Base-by-base conservation (phyloP, 2,113 vertebrate species). In the Psettodes erumei region DNA sequence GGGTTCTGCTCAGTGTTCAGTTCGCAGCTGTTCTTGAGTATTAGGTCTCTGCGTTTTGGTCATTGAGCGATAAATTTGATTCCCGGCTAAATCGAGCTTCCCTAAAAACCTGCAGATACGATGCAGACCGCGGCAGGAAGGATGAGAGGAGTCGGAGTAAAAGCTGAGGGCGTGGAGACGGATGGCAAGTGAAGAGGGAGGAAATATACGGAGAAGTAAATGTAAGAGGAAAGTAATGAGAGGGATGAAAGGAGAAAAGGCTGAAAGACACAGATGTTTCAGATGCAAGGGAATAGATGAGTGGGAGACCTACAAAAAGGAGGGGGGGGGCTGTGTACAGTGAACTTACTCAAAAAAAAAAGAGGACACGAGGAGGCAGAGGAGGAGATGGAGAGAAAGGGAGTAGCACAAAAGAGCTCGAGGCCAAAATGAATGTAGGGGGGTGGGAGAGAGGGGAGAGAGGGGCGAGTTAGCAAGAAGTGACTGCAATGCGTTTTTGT, bases 201-300 rank as follows among this genome's bases (percentile, higher is more conserved):
- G 77, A 40, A 25, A 25, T 21, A 33, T 6, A 16, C 18, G 60
- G 5, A 75, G 50, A 56, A 61, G 8, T 28, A 7, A 19, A 64
- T 70, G 32, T 30, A 35, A 64, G 71, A 55, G 51, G 61, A 38
- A 82, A 42, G 71, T 37, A 58, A 56, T 48, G 55, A 47, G 53
- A 65, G 37, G 30, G 60, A 70, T 25, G 16, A 77, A 63, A 77
- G 50, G 50, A 65, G 21, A 1, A 64, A 58, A 71, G 66, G 23
- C 7, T 50, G 70, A 81, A 75, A 78, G 78, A 69, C 69, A 66
- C 77, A 75, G 84, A 86, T 83, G 84, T 35, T n/a, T 21, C 51
- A 68, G 71, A 85, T 71, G 71, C 21, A 21, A 79, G 35, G 64
- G 80, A 77, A 71, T 61, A 42, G 27, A 75, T 45, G 47, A 84